Evolutionary conservation across 1,140 invertebrate genomes (phyloP), one percentile per base, ranked within the genome.

Genomic region (Mamestra configurata): DNA sequence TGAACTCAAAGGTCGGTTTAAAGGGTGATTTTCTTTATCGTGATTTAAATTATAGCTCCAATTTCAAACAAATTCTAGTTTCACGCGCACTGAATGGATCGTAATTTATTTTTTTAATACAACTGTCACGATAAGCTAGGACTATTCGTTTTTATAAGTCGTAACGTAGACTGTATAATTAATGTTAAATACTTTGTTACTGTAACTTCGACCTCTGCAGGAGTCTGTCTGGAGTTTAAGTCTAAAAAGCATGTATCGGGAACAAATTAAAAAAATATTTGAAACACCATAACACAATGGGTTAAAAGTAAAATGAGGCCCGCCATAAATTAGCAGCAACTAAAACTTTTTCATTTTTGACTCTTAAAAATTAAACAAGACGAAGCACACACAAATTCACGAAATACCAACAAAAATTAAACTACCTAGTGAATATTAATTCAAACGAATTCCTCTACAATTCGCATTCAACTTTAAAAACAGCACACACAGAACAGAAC

Each of bases 21-120:
- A 49, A 40, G 22, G 37, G 64, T 46, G 37, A 49, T 46, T 46
- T 68, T 61, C 20, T 55, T 57, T 18, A 37, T 22, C 31, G 10
- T 22, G 59, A 37, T 64, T 37, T 11, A 64, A 35, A 64, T 40
- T 37, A n/a, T 20, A 11, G 10, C 15, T 40, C n/a, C n/a, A 40
- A 37, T 64, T 64, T 40, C 0, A 37, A 64, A 64, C 59, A 10
- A 64, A 64, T 64, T 64, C 59, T 64, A 40, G 59, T 64, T 64
- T 40, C 31, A 40, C 35, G 35, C 18, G 18, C 31, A 55, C 20
- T 24, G 15, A 61, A 18, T 64, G n/a, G 59, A 1, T 40, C 59
- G 59, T 64, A 40, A 64, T 20, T 64, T 64, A 64, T 40, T 40
- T 55, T 11, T 64, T 64, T 64, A 40, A 64, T 35, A 11, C 4